phyloP scores from a whole-genome alignment of 2,113 vertebrate genomes.

The Macaca nemestrina region DNA sequence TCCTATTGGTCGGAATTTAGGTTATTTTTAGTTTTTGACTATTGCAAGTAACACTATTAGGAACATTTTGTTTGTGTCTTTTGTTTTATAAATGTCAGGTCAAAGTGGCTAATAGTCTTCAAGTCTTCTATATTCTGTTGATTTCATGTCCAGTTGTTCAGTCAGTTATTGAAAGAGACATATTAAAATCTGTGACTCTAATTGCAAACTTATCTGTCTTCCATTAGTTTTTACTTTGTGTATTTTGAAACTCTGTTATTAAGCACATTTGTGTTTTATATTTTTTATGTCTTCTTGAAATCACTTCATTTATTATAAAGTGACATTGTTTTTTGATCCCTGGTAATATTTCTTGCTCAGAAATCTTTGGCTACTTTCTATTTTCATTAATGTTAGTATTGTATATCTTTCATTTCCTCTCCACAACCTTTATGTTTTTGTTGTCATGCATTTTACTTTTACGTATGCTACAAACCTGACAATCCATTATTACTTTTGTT shows the following conservation, averaged over 20 bases:
- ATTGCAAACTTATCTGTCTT: background rate
- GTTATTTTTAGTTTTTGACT: background rate
- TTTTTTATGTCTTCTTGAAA: background rate
- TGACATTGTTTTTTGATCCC: background rate
- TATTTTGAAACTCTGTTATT: background rate
- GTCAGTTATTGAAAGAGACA: background rate
- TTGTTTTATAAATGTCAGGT: background rate
- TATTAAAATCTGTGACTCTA: background rate
- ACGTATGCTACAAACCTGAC: background rate
- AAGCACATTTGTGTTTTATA: background rate
- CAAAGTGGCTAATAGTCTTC: too few species aligned
- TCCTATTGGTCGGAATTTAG: background rate
- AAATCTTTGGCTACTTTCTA: background rate
- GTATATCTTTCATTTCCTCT: background rate
- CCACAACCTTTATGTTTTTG: background rate
- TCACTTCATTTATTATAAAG: background rate
- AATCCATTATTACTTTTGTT: background rate
- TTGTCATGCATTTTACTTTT: background rate
- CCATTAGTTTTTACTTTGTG: too few species aligned
- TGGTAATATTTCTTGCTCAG: background rate
- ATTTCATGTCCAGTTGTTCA: background rate
- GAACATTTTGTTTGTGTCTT: background rate
- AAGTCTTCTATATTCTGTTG: background rate
- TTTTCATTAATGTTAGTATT: background rate
- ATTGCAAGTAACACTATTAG: background rate